Evolutionary conservation across 2,888 invertebrate genomes (phyloP), one percentile per base, ranked within the genome.

Genomic region (Diogma glabrata): DNA sequence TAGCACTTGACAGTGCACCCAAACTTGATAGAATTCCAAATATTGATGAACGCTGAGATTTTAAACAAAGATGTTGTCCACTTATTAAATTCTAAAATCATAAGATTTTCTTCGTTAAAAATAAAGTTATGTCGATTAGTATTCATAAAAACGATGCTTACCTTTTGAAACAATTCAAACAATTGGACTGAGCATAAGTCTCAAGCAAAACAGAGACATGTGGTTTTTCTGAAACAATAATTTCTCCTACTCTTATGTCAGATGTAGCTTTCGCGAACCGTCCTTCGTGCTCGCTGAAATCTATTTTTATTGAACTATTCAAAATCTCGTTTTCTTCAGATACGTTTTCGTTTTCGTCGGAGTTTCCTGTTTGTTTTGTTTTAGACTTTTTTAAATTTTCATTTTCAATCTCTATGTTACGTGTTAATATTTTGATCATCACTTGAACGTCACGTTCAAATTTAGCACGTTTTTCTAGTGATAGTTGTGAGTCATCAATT

Each of bases 131-230:
- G n/a, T n/a, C n/a, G n/a, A n/a, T n/a, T n/a, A n/a, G n/a, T n/a
- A n/a, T n/a, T n/a, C n/a, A n/a, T n/a, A n/a, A n/a, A n/a, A n/a
- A n/a, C n/a, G n/a, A n/a, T n/a, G n/a, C n/a, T n/a, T 69, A 82
- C 82, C 80, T 78, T 38, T 73, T 65, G 56, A 83, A 80, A 63
- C 87, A 87, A 59, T 82, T 72, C 56, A 82, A 82, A 62, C 87
- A 87, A 64, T 87, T 84, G 0, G 78, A 78, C 54, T 74, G 72
- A 1, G 76, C 66, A 63, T 77, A 82, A 62, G 85, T 82, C 38
- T 76, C 77, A 24, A 88, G 70, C 12, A 90, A 68, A 20, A 82
- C 82, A 0, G 82, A 75, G 51, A 83, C 82, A 60, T 82, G 79
- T 1, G 91, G 81, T 55, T 76, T 77, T 63, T 91, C 90, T 8